A percentile compares a stretch with the other conserved stretches of the same genome.
Conservation (phyloP, 1,140 invertebrate species). For the Dreissena polymorpha region DNA sequence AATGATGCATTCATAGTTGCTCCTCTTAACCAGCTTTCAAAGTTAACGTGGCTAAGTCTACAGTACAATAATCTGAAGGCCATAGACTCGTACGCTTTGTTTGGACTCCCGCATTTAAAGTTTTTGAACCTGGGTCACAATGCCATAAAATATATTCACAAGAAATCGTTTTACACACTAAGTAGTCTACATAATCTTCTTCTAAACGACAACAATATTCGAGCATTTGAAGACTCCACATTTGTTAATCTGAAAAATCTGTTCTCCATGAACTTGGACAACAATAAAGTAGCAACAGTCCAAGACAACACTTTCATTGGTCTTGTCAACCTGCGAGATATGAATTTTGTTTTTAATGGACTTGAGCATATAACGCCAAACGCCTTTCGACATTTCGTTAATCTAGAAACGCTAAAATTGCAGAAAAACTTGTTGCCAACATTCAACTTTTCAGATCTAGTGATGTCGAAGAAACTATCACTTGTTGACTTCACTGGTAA, state of each 20-base stretch:
- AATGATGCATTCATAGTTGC: constrained; percentile 61
- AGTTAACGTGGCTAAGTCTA: constrained; percentile 61
- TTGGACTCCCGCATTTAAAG: constrained; percentile 61
- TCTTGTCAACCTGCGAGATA: constrained; percentile 46
- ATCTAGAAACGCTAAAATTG: constrained; percentile 44
- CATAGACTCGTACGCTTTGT: constrained; percentile 45
- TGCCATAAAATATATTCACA: constrained; percentile 41
- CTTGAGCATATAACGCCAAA: constrained; percentile 29
- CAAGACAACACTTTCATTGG: constrained; percentile 50
- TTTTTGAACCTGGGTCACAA: constrained; percentile 62
- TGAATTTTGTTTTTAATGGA: constrained; percentile 45
- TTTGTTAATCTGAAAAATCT: constrained; percentile 50
- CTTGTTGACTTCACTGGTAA: constrained; percentile 43
- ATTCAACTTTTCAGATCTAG: constrained; percentile 29
- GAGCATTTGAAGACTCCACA: constrained; percentile 29
- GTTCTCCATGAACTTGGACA: constrained; percentile 38
- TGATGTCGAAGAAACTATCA: constrained; percentile 28
- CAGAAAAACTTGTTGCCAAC: constrained; percentile 44
- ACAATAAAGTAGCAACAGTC: constrained; percentile 52
- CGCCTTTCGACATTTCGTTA: constrained; percentile 40
- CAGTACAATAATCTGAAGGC: constrained; percentile 54
- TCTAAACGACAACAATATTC: constrained; percentile 52
- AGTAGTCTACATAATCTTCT: constrained; percentile 45
- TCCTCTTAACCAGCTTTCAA: constrained; percentile 54
- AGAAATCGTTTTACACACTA: constrained; percentile 50